phyloP scores from a whole-genome alignment of 2,888 invertebrate genomes.

The Ctenicera cuprea region DNA sequence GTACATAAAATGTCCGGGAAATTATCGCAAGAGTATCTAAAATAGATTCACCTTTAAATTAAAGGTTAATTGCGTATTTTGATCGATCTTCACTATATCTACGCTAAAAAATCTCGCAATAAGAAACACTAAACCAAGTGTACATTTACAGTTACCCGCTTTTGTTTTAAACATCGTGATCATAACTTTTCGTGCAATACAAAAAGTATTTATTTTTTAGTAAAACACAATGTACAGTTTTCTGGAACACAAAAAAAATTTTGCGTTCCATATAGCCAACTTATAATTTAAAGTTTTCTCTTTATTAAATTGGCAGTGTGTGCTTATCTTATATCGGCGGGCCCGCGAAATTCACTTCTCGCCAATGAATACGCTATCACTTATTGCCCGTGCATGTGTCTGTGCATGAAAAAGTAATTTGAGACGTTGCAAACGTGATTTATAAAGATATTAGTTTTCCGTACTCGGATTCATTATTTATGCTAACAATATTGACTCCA shows the following conservation, averaged over 20 bases:
- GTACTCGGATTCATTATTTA: slow-evolving; percentile 35
- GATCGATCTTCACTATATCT: slow-evolving; percentile 36
- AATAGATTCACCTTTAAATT: slow-evolving; percentile 41
- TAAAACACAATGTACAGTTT: slow-evolving; percentile 42
- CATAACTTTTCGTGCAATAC: slow-evolving; percentile 24
- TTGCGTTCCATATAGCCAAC: slow-evolving; percentile 38
- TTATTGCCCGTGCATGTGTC: slow-evolving; percentile 26
- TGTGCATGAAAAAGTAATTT: slow-evolving; percentile 46
- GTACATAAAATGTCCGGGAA: slow-evolving; percentile 13
- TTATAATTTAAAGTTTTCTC: slow-evolving; percentile 51
- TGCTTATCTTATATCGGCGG: slow-evolving; percentile 39
- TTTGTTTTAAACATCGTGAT: slow-evolving; percentile 48
- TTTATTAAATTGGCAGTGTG: slow-evolving; percentile 47
- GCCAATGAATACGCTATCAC: slow-evolving; percentile 27
- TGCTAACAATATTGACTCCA: slow-evolving; percentile 32
- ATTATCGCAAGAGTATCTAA: slow-evolving; percentile 15
- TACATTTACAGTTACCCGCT: slow-evolving; percentile 36
- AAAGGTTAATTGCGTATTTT: slow-evolving; percentile 47
- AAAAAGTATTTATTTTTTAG: slow-evolving; percentile 40
- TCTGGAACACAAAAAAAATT: slow-evolving; percentile 32
- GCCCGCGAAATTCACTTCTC: slow-evolving; percentile 32
- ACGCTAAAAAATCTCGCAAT: slow-evolving; percentile 15
- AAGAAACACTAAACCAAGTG: slow-evolving; percentile 3
- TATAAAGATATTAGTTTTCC: slow-evolving; percentile 45
- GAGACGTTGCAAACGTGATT: slow-evolving; percentile 40